phyloP scores from a whole-genome alignment of 2,113 vertebrate genomes.

The Hemiscyllium ocellatum region DNA sequence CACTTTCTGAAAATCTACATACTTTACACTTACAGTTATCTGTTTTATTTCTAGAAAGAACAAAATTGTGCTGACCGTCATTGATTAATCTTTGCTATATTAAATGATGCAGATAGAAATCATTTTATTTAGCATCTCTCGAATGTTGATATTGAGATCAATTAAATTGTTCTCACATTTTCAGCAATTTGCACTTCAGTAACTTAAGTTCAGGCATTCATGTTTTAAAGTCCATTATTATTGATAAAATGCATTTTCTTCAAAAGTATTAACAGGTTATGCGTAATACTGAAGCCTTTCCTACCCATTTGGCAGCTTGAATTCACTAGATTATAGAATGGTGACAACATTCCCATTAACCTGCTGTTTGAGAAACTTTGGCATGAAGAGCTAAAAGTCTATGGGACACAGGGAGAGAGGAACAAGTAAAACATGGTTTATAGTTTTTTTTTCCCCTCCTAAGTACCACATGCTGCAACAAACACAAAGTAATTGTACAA shows the following conservation, averaged over 20 bases:
- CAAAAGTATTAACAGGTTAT: background rate
- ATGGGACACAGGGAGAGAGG: background rate
- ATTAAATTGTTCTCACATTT: background rate
- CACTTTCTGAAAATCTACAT: background rate
- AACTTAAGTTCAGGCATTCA: background rate
- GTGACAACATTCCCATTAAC: background rate
- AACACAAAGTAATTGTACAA: background rate
- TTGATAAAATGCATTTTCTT: background rate
- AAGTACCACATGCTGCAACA: background rate
- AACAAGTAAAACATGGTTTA: too few relatives aligned
- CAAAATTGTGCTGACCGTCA: background rate
- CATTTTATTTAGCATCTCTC: background rate
- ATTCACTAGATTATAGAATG: background rate
- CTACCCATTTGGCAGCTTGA: background rate
- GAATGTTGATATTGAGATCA: background rate
- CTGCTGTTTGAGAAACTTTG: slow-evolving; percentile 23
- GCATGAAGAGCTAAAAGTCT: background rate
- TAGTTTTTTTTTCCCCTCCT: background rate
- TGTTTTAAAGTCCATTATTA: background rate
- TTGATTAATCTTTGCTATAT: background rate
- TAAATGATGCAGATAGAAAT: background rate
- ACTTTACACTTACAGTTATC: background rate
- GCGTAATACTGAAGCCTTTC: background rate
- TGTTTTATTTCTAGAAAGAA: background rate
- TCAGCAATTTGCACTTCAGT: background rate